Evolutionary conservation across 2,888 invertebrate species (phyloP).

Genomic region (Eustalomyia histrio): DNA sequence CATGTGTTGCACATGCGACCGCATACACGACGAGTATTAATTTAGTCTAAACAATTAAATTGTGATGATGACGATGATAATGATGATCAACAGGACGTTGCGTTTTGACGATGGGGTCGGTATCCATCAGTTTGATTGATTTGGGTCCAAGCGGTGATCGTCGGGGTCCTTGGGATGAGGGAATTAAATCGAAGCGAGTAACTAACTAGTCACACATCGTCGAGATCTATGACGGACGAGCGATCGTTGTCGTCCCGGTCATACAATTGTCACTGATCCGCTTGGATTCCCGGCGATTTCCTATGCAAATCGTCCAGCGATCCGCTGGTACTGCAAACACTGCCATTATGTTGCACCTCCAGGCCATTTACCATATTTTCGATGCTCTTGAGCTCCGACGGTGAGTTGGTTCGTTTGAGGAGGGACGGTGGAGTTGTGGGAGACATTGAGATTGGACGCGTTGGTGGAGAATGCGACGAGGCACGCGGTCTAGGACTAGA

Average conservation of each 20-base stretch:
- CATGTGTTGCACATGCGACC: background rate
- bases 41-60: constrained; percentile 15
- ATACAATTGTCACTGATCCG: constrained; percentile 80
- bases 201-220: constrained; percentile 78
- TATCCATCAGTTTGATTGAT: constrained; percentile 34
- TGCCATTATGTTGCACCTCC: constrained; percentile 87
- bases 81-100: constrained; percentile 54
- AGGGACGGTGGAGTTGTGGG: constrained; percentile 80
- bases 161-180: constrained; percentile 11
- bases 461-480: constrained; percentile 79
- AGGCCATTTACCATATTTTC: constrained; percentile 98
- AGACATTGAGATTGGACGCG: constrained; percentile 79
- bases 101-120: constrained; percentile 59
- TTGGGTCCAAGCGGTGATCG: constrained; percentile 23
- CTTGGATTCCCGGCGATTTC: constrained; percentile 68
- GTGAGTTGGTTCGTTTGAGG: constrained; percentile 78
- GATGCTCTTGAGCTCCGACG: constrained; percentile 93
- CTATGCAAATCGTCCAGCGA: constrained; percentile 70
- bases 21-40: background rate
- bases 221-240: constrained; percentile 79
- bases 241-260: constrained; percentile 76
- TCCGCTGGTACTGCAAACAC: constrained; percentile 68
- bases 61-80: background rate
- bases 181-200: constrained; percentile 46
- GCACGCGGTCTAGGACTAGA: constrained; percentile 79